Conservation (phyloP, 2,888 invertebrate species). For the Cordilura impudica region DNA sequence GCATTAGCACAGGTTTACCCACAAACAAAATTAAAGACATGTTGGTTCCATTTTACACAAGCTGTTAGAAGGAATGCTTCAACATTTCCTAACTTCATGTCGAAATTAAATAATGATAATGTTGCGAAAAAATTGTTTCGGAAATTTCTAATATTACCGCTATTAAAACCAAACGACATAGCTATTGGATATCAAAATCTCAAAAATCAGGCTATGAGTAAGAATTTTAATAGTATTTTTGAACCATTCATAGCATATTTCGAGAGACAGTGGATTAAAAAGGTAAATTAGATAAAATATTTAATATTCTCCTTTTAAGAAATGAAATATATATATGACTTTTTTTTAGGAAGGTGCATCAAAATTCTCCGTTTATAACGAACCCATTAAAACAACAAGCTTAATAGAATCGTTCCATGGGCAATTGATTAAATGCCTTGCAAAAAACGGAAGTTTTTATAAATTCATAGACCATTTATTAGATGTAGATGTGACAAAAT, state of each 20-base stretch:
- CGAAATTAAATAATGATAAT: slow-evolving; percentile 5
- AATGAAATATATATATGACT: background rate
- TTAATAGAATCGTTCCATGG: no score
- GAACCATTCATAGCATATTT: slow-evolving; percentile 40
- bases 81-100: slow-evolving; percentile 22
- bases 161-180: no score
- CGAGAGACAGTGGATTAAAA: slow-evolving; percentile 33
- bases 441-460: no score
- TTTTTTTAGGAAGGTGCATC: slow-evolving; percentile 24
- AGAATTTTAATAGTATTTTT: slow-evolving; percentile 41
- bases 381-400: no score
- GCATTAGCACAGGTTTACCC: slow-evolving; percentile 18
- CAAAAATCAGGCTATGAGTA: slow-evolving; percentile 32
- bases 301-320: slow-evolving; percentile 39
- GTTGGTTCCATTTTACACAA: slow-evolving; percentile 32
- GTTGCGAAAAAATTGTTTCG: background rate
- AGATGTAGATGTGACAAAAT: no score
- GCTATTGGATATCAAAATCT: slow-evolving; percentile 29
- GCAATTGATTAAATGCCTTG: no score
- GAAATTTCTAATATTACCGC: slow-evolving; percentile 20
- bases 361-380: slow-evolving; percentile 17
- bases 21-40: slow-evolving; percentile 20
- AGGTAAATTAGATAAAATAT: slow-evolving; percentile 37
- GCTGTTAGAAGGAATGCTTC: slow-evolving; percentile 38
- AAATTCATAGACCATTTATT: no score